Evolutionary conservation across 2,113 vertebrate genomes (phyloP).

Genomic region (Elanus axillaris): DNA sequence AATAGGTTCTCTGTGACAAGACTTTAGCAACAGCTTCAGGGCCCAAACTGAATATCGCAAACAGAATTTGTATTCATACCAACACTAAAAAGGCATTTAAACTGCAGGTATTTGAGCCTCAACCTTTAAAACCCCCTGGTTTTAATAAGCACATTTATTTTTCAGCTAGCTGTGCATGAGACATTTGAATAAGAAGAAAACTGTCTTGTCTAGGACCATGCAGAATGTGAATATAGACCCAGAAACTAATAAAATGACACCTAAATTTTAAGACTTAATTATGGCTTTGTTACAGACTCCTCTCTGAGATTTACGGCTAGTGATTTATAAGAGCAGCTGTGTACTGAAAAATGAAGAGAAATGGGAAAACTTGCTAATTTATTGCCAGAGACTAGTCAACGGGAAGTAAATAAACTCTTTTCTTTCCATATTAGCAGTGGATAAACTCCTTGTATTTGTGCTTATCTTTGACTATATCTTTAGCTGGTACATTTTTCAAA

Average conservation of each 20-base stretch:
- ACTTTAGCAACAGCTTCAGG: not conserved
- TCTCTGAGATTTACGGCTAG: conserved; percentile 5
- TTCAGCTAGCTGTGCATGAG: not conserved
- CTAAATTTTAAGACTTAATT: conserved; percentile 8
- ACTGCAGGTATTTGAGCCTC: not conserved
- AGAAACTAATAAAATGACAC: not conserved
- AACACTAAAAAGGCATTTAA: not conserved
- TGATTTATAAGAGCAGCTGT: conserved; percentile 45
- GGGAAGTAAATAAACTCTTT: conserved; percentile 19
- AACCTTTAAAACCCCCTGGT: rapidly evolving
- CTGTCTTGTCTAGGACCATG: not conserved
- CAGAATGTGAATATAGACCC: not conserved
- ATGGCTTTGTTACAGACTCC: not conserved
- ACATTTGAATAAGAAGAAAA: not conserved
- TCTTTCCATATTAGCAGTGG: not conserved
- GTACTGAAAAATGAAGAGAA: not conserved
- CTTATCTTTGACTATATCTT: not conserved
- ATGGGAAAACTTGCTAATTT: conserved; percentile 8
- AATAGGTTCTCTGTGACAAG: not conserved
- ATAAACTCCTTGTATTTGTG: not conserved
- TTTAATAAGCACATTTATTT: not conserved
- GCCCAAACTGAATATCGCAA: not conserved
- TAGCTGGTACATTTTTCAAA: not conserved
- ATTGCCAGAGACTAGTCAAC: not conserved
- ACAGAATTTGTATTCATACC: not conserved